Evolutionary conservation across 2,797 vertebrate species (phyloP), one percentile per base, ranked within the genome.

Genomic region (Acanthurus lineatus): DNA sequence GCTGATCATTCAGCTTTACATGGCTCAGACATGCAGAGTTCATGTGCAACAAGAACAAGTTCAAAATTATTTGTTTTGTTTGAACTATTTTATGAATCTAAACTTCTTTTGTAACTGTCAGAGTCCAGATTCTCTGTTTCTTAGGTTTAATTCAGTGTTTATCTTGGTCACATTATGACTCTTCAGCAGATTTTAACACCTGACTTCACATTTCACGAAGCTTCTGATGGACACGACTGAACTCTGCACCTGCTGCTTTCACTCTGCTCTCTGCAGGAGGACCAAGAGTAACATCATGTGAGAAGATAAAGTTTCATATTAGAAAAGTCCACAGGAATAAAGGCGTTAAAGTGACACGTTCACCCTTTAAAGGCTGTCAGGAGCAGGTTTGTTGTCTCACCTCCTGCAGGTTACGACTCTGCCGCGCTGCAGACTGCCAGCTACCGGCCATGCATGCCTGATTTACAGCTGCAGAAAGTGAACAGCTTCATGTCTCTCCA

Each of bases 381-480:
- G 32, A 76, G 58, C 14, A 32, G 59, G 69, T 78, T 71, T 86
- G 59, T 74, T 73, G 60, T 84, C 52, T 76, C 67, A 54, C 77
- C 40, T 51, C 57, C 14, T 66, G 47, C 17, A 56, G 57, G 12
- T 77, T 44, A 76, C 35, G 82, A 35, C 54, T 6, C 45, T 22
- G 4, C 68, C 67, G 69, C 79, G 54, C 52, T 6, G 16, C 42
- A 49, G 60, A 69, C 40, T 67, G 47, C 73, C 77, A 81, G 84
- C 83, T 81, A 84, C 80, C 9, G 53, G 71, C 66, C 48, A 83
- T 76, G 59, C 62, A 49, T 60, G 49, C 32, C 58, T 85, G 87
- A 91, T 92, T 90, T 84, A 91, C 35, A 69, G 60, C 66, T 16
- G 3, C 44, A 72, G 65, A 86, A 77, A 84, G 67, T 67, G 82